Evolutionary conservation across 2,888 invertebrate species (phyloP), one percentile per base, ranked within the genome.

Genomic region (Drosophila limbata): DNA sequence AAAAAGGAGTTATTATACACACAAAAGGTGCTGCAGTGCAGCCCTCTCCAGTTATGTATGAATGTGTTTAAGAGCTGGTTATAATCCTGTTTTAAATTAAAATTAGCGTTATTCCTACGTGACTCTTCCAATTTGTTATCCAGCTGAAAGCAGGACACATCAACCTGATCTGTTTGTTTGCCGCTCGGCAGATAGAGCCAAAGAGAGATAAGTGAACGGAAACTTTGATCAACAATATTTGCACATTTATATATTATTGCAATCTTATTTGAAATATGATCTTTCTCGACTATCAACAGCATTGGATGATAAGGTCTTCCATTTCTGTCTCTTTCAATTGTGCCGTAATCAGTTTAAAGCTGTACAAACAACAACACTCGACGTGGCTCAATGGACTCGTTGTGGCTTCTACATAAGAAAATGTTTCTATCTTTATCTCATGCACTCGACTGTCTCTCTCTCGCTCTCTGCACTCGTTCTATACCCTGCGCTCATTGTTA

Each of bases 11-110:
- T 37, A 31, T 44, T 53, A 31, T 42, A 33, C 42, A 42, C 17
- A 67, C 63, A 35, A 28, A 33, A 33, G 21, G 39, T 37, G 66
- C 73, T 61, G 60, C 45, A 37, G 51, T 37, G 53, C 51, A 61
- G 53, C 19, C 17, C 19, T 8, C 33, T 48, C 13, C 33, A 50
- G 35, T 48, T 47, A 42, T 48, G 52, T 28, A 37, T 47, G 19
- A 5, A 37, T 17, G 40, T 45, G 44, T 44, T 21, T 37, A 42
- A 40, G 48, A 42, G 51, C 42, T 64, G 28, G 44, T 48, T 35
- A 6, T 28, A 39, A 42, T 15, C 33, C 21, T 25, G 42, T 62
- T 47, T 50, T 78, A 66, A 65, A 79, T 68, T 65, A 50, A 68
- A 65, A 8, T 64, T 48, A 79, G 55, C 28, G 13, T 73, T 50